Evolutionary conservation across 1,140 invertebrate species (phyloP), one percentile per base, ranked within the genome.

Genomic region (Orchesella cincta): DNA sequence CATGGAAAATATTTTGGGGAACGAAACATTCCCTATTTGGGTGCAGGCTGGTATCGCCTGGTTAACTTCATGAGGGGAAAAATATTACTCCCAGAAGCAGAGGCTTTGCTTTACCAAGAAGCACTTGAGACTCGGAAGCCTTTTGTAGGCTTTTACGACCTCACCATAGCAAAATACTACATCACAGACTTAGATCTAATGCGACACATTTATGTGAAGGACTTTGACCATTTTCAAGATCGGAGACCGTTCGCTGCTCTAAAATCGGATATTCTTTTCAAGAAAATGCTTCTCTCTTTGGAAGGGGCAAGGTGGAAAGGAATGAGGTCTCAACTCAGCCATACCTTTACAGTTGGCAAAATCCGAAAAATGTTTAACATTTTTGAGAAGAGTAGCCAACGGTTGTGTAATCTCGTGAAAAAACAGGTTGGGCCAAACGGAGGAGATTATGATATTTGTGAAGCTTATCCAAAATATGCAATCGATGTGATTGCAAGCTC

Each of bases 261-360:
- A 2, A 23, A 72, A 35, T 0, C 1, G 51, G 74, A 78, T 26
- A 81, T 2, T 26, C 62, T 78, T 5, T 52, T 31, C 18, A 51
- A 35, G 29, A 57, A 79, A 51, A 76, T 79, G 52, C 54, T 83
- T 2, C 64, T 81, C 46, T 70, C 39, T 23, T 28, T 77, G 23
- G n/a, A 23, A 23, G 78, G 79, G n/a, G 26, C 76, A 31, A 12
- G 64, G 8, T 88, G 87, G 87, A 85, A 86, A 81, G 80, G 85
- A 5, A 82, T 86, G 57, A 57, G 54, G 54, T 84, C 85, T 36
- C 36, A 73, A 28, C 23, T 73, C 33, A 78, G 67, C 28, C 88
- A 88, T 16, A 87, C 87, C 1, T 89, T 89, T 80, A 88, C 86
- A 52, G 84, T 86, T 8, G 79, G 83, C 16, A 89, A 89, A 83